Evolutionary conservation across 2,797 vertebrate species (phyloP).

Genomic region (Falco cherrug): DNA sequence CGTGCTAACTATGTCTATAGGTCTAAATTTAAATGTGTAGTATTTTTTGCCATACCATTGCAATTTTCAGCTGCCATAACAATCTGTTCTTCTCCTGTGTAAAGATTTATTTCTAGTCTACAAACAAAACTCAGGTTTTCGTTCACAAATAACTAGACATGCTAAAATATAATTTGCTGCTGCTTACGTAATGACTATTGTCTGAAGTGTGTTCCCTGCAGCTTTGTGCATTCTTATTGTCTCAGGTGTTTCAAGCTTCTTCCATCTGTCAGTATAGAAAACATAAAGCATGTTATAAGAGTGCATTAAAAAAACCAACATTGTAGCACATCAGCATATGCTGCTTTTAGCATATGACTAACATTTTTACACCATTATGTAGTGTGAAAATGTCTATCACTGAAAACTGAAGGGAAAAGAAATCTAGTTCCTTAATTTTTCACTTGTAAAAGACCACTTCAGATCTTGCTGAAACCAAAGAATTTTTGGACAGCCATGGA

Average conservation of each 20-base stretch:
- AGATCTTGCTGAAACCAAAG: background rate
- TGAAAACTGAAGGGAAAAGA: background rate
- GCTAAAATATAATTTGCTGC: constrained; percentile 26
- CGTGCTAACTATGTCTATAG: background rate
- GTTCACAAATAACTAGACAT: background rate
- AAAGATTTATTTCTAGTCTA: background rate
- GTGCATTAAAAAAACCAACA: background rate
- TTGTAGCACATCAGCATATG: background rate
- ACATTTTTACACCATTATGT: background rate
- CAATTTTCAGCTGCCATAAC: background rate
- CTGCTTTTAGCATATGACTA: background rate
- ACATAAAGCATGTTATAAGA: background rate
- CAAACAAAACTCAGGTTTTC: constrained; percentile 6
- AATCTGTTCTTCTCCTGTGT: background rate
- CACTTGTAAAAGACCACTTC: background rate
- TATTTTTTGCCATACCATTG: background rate
- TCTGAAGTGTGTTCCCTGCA: constrained; percentile 3
- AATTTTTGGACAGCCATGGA: background rate
- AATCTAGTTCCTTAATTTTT: background rate
- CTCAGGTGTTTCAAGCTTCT: constrained; percentile 11
- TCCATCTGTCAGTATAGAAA: background rate
- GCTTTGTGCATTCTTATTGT: background rate
- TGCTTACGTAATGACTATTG: constrained; percentile 2
- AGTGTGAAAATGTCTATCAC: background rate
- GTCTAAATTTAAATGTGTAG: background rate